Evolutionary conservation across 2,797 vertebrate species (phyloP).

Genomic region (Lepilemur ruficaudatus): DNA sequence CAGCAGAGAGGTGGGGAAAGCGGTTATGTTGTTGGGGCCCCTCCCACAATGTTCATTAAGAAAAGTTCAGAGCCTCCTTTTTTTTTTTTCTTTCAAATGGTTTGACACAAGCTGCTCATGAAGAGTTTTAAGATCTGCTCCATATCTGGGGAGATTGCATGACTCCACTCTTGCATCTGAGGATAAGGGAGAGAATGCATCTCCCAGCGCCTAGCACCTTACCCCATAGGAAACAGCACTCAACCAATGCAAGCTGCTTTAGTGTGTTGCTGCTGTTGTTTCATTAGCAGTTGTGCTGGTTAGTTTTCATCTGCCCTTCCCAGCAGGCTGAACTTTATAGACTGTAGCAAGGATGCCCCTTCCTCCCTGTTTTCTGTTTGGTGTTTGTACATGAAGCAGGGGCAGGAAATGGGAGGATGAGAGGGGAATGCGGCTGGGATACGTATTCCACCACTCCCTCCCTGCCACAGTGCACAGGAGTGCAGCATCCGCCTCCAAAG

Average conservation of each 20-base stretch:
- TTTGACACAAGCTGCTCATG: neutral
- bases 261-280: fast-evolving
- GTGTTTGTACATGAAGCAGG: fast-evolving
- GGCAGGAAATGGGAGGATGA: neutral
- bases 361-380: neutral
- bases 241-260: neutral
- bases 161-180: too few relatives aligned
- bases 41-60: neutral
- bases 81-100: neutral
- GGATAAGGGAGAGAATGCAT: neutral
- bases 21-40: neutral
- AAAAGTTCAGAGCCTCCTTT: neutral
- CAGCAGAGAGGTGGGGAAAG: neutral
- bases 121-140: neutral
- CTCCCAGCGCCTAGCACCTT: neutral
- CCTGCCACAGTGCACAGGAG: fast-evolving
- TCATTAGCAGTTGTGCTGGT: neutral
- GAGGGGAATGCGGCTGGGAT: fast-evolving
- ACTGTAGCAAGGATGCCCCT: neutral
- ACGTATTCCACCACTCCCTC: neutral
- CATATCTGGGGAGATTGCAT: neutral
- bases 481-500: neutral
- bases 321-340: neutral
- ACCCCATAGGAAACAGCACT: too few relatives aligned
- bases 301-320: neutral